phyloP scores from a whole-genome alignment of 1,140 invertebrate genomes.

The Harpegnathos saltator region DNA sequence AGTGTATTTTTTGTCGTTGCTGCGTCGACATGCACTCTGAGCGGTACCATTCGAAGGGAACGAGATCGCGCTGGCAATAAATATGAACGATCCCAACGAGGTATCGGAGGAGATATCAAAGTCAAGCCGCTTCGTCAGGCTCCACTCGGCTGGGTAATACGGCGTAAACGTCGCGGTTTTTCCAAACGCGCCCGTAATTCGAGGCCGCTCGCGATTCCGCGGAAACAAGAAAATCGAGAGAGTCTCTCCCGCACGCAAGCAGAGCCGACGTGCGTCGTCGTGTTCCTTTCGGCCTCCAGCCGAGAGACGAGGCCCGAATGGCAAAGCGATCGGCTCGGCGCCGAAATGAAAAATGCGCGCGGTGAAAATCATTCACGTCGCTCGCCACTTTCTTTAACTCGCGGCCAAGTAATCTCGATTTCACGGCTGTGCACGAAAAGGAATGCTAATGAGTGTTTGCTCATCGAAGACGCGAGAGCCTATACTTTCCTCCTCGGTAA shows the following conservation, averaged over 20 bases:
- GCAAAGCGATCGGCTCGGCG: constrained; percentile 21
- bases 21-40: too few relatives aligned
- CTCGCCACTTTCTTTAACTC: constrained; percentile 62
- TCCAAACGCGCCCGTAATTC: neutral
- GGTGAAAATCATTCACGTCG: constrained; percentile 65
- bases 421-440: constrained; percentile 65
- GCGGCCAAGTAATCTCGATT: constrained; percentile 66
- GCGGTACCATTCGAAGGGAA: too few relatives aligned
- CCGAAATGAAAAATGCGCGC: constrained; percentile 34
- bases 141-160: too few relatives aligned
- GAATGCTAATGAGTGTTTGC: constrained; percentile 67
- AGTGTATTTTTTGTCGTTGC: too few relatives aligned
- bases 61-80: neutral
- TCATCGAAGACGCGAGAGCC: neutral
- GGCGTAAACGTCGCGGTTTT: neutral
- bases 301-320: constrained; percentile 66
- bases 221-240: constrained; percentile 54
- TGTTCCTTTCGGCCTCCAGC: constrained; percentile 57
- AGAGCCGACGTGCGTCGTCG: constrained; percentile 17
- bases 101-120: neutral
- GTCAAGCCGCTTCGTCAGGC: constrained; percentile 4
- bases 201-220: constrained; percentile 20
- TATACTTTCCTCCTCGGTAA: constrained; percentile 25
- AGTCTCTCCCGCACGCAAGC: constrained; percentile 15
- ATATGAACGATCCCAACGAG: neutral